Evolutionary conservation across 2,113 vertebrate genomes (phyloP).

Genomic region (Chlamydotis undulata): DNA sequence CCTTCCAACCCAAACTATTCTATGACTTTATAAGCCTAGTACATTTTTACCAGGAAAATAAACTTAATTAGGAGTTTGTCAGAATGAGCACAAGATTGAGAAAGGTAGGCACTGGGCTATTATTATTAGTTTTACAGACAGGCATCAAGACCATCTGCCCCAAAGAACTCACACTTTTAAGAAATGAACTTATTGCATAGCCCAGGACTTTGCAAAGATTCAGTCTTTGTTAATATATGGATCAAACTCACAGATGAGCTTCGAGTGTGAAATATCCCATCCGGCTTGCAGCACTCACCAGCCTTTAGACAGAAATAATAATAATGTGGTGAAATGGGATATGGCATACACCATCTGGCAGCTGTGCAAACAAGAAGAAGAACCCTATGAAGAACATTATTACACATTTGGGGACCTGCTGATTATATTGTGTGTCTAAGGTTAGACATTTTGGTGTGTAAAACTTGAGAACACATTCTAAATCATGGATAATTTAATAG

Average conservation of each 20-base stretch:
- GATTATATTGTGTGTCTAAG: slow-evolving; percentile 64
- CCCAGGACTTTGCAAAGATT: slow-evolving; percentile 4
- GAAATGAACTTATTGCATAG: not conserved
- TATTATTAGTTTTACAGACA: not conserved
- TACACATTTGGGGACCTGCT: slow-evolving; percentile 69
- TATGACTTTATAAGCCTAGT: not conserved
- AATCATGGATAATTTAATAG: slow-evolving; percentile 55
- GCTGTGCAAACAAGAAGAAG: slow-evolving; percentile 79
- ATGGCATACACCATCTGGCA: slow-evolving; percentile 70
- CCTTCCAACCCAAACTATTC: not conserved
- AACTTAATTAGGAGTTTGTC: not conserved
- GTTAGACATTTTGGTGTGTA: slow-evolving; percentile 56
- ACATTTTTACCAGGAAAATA: not conserved
- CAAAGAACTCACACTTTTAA: not conserved
- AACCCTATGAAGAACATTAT: slow-evolving; percentile 59
- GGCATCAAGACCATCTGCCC: not conserved
- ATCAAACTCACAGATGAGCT: slow-evolving; percentile 38
- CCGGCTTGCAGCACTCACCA: slow-evolving; percentile 56
- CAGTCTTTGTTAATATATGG: not conserved
- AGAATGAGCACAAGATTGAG: not conserved
- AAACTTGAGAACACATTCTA: slow-evolving; percentile 58
- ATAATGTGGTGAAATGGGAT: slow-evolving; percentile 69
- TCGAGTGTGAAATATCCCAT: slow-evolving; percentile 50
- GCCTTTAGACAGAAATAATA: slow-evolving; percentile 67
- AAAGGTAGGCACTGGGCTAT: not conserved